These are phyloP conservation scores for Drosophila ficusphila DNA, from an alignment of 1,140 invertebrate genomes.

Conservation along the genomic window DNA sequence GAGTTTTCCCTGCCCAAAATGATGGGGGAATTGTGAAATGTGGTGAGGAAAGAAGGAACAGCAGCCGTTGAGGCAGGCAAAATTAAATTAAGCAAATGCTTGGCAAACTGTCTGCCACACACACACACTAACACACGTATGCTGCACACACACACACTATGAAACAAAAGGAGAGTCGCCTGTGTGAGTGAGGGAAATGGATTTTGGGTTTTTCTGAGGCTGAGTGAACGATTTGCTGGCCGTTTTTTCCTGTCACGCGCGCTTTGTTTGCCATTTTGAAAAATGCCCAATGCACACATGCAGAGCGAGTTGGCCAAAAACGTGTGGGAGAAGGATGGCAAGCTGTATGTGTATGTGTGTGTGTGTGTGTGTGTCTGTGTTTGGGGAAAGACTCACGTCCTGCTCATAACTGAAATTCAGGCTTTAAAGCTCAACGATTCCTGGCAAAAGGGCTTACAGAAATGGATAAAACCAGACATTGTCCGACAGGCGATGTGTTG, in stretches of 20 bases:
- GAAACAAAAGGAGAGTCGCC: slow-evolving; percentile 30
- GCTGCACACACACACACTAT: slow-evolving; percentile 1
- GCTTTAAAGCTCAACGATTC: slow-evolving; percentile 33
- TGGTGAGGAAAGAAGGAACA: background rate
- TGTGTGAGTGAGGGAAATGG: slow-evolving; percentile 29
- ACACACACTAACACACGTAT: background rate
- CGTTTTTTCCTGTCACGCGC: slow-evolving; percentile 57
- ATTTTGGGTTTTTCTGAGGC: slow-evolving; percentile 47
- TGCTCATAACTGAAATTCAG: slow-evolving; percentile 47
- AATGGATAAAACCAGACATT: slow-evolving; percentile 36
- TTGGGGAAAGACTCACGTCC: slow-evolving; percentile 17
- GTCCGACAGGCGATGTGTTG: slow-evolving; percentile 26
- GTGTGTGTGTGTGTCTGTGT: background rate
- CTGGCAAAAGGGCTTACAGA: slow-evolving; percentile 15
- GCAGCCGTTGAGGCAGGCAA: slow-evolving; percentile 35
- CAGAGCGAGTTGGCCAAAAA: slow-evolving; percentile 8
- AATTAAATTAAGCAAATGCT: slow-evolving; percentile 65
- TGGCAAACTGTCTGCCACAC: slow-evolving; percentile 35
- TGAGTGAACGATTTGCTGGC: slow-evolving; percentile 53
- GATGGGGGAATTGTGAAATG: background rate
- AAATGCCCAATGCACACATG: slow-evolving; percentile 51
- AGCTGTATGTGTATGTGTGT: background rate
- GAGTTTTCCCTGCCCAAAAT: background rate
- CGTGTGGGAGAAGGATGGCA: background rate
- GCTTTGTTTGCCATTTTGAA: slow-evolving; percentile 62